Percentiles rank a stretch among this genome's conserved stretches.
phyloP scores from a whole-genome alignment of 1,140 invertebrate genomes.

The Penaeus japonicus region DNA sequence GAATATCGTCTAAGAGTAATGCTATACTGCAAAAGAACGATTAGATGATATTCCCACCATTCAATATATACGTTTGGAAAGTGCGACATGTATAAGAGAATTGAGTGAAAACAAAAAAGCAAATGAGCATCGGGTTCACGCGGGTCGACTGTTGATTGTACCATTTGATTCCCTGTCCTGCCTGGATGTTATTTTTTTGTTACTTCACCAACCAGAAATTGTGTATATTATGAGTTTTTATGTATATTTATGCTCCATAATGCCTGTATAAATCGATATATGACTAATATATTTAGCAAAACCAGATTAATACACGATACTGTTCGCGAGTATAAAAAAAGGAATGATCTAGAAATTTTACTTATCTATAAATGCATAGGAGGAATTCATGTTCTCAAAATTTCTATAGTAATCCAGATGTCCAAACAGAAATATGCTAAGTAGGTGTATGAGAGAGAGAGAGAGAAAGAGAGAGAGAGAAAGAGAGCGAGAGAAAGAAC shows the following conservation, averaged over 20 bases:
- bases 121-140: slow-evolving; percentile 15
- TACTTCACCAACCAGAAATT: slow-evolving; percentile 21
- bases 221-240: slow-evolving; percentile 43
- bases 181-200: neutral
- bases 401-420: neutral
- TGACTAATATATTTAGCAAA: slow-evolving; percentile 53
- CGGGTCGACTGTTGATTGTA: neutral
- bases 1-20: too few species aligned
- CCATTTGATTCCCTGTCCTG: neutral
- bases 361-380: neutral
- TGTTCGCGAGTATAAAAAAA: neutral
- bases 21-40: too few species aligned
- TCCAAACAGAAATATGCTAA: too few species aligned
- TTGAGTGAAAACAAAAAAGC: neutral
- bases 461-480: too few species aligned
- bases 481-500: too few species aligned
- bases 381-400: neutral
- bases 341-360: neutral
- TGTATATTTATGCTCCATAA: slow-evolving; percentile 54
- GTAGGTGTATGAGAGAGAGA: too few species aligned
- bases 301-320: slow-evolving; percentile 31
- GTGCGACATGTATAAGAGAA: neutral
- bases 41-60: too few species aligned
- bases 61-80: too few species aligned
- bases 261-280: slow-evolving; percentile 52